Percentiles rank a stretch among this genome's conserved stretches.
Conservation (phyloP, 2,797 vertebrate genomes). For the Amazona ochrocephala region DNA sequence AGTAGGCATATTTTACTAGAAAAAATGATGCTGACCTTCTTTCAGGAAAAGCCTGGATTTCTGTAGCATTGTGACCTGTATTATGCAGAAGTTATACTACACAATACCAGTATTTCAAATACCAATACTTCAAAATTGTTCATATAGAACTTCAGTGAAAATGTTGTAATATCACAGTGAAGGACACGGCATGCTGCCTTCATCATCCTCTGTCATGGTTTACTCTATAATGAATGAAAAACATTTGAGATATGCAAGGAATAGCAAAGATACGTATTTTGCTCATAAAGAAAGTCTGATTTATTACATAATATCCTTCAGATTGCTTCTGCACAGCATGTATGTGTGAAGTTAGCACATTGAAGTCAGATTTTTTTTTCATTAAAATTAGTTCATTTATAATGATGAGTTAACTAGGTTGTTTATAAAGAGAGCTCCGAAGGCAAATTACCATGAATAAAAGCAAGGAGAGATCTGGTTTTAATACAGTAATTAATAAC, state of each 20-base stretch:
- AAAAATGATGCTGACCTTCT: neutral
- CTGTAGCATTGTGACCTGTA: neutral
- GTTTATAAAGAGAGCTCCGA: conserved; percentile 1
- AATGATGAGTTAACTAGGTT: neutral
- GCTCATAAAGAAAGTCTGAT: neutral
- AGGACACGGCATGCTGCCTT: neutral
- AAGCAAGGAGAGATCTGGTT: conserved; percentile 24
- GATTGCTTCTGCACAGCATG: neutral
- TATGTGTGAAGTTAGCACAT: neutral
- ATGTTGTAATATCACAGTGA: neutral
- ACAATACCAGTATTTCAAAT: neutral
- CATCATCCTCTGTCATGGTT: neutral
- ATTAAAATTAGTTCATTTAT: conserved; percentile 16
- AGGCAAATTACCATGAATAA: conserved; percentile 14
- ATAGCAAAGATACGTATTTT: neutral
- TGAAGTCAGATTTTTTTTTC: neutral
- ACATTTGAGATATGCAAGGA: neutral
- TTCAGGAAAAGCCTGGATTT: neutral
- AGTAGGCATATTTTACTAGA: neutral
- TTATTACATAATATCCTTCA: neutral
- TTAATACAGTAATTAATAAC: conserved; percentile 57
- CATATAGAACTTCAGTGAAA: neutral
- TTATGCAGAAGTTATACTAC: neutral
- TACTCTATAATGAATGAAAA: neutral
- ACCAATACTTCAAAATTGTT: neutral